phyloP scores from a whole-genome alignment of 2,113 vertebrate genomes.

The Xiphophorus hellerii region DNA sequence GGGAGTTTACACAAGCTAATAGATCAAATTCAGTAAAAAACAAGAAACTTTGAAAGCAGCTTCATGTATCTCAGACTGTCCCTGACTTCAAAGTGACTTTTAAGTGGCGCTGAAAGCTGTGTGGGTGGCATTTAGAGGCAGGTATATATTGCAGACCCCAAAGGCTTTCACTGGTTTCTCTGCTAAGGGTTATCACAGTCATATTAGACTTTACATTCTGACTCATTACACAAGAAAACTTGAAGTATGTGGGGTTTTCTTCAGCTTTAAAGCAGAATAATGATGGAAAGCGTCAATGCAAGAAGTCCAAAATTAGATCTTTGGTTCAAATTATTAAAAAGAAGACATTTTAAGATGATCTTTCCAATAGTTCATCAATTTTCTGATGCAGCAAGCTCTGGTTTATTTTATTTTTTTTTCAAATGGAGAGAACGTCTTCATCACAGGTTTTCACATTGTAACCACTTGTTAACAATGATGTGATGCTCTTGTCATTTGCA shows the following conservation, averaged over 20 bases:
- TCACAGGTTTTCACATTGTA: conserved; percentile 14
- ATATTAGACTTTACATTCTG: conserved; percentile 56
- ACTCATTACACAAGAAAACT: conserved; percentile 40
- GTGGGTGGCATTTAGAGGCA: conserved; percentile 69
- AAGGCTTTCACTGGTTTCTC: conserved; percentile 51
- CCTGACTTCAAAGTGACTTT: conserved; percentile 68
- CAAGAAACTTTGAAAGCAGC: conserved; percentile 46
- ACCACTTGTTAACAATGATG: conserved; percentile 30
- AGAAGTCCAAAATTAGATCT: neutral
- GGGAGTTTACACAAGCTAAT: conserved; percentile 65
- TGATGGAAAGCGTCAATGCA: neutral
- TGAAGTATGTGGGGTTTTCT: conserved; percentile 14
- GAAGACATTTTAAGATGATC: neutral
- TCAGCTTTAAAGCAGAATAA: conserved; percentile 18
- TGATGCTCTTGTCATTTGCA: conserved; percentile 46
- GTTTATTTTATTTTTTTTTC: neutral
- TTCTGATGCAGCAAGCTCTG: neutral
- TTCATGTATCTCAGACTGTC: conserved; percentile 45
- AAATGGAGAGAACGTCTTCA: conserved; percentile 11
- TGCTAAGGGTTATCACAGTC: conserved; percentile 51
- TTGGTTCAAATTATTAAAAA: neutral
- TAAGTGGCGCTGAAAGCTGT: conserved; percentile 57
- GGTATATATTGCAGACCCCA: conserved; percentile 63
- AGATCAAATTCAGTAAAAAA: conserved; percentile 62
- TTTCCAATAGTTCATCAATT: neutral